Base-by-base conservation (phyloP, 2,888 invertebrate species). In the Phyto melanocephala region DNA sequence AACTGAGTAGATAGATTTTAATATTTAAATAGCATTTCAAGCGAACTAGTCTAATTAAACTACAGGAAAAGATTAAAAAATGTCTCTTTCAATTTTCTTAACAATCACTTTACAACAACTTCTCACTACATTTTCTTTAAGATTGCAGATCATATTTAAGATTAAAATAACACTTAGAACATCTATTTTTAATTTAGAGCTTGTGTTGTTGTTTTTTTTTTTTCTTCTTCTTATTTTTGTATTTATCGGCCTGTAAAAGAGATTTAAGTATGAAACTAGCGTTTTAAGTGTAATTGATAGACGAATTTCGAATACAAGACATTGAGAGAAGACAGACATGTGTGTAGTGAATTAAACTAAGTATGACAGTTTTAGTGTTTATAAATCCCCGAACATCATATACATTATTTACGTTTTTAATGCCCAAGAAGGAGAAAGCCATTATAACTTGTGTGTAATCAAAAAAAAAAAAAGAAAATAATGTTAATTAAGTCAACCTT, bases 401-500 rank as follows among this genome's bases (percentile, higher is more conserved):
- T n/a, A n/a, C n/a, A 10, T 54, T 24, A 54, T 54, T 54, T 28
- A 54, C 1, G 17, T 5, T 17, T 17, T 45, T 8, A n/a, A 28
- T 50, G n/a, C 13, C 56, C n/a, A n/a, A n/a, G n/a, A n/a, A 45
- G 4, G 15, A 13, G 47, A 15, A 40, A 33, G 20, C 15, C 37
- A 71, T 71, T 35, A 70, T 33, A 50, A 65, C 22, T 47, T 7
- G 15, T 20, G 47, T 63, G 42, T 50, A 15, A 62, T 45, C 54
- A 58, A 35, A 62, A 74, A 68, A n/a, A n/a, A n/a, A n/a, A n/a
- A n/a, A n/a, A n/a, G n/a, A n/a, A n/a, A n/a, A n/a, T n/a, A n/a
- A 37, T 37, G 54, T 35, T 35, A n/a, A 47, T 33, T 11, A 65
- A 75, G 63, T 62, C 70, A 56, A 80, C 63, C 62, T 76, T 76